Conservation (phyloP, 2,797 vertebrate genomes). For the Poecilia wingei region DNA sequence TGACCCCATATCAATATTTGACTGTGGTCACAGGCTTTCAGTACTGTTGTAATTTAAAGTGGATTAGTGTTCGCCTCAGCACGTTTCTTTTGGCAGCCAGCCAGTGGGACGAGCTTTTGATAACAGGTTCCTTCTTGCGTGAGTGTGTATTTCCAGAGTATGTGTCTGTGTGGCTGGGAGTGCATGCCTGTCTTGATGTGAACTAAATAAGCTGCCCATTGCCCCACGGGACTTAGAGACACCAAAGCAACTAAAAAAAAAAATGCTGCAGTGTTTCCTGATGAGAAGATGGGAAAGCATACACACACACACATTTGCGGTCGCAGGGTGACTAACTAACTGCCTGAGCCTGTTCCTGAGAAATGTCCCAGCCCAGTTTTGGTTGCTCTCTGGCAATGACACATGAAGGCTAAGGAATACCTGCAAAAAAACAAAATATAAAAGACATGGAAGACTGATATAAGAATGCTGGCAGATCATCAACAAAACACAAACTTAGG, state of each 20-base stretch:
- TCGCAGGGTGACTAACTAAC: constrained; percentile 34
- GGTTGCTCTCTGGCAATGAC: constrained; percentile 10
- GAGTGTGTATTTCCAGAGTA: constrained; percentile 54
- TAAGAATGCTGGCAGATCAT: neutral
- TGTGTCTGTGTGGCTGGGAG: constrained; percentile 26
- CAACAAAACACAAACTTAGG: neutral
- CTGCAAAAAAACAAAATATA: neutral
- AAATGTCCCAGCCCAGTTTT: constrained; percentile 46
- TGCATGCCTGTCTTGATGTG: constrained; percentile 55
- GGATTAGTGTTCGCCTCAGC: constrained; percentile 83
- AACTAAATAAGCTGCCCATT: constrained; percentile 69
- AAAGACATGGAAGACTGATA: neutral
- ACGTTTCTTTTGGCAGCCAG: constrained; percentile 80
- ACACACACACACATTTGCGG: constrained; percentile 22
- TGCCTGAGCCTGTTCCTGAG: constrained; percentile 54
- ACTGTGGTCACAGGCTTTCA: constrained; percentile 79
- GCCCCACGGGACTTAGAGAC: constrained; percentile 67
- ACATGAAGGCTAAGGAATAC: neutral
- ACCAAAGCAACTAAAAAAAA: constrained; percentile 53
- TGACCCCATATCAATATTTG: constrained; percentile 83
- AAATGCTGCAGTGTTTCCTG: constrained; percentile 57
- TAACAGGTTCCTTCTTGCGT: constrained; percentile 83
- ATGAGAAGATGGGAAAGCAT: constrained; percentile 54
- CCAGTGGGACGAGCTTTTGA: constrained; percentile 79
- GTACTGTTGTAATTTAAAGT: constrained; percentile 81